phyloP scores from a whole-genome alignment of 92 coral and sea anemone species.

The Palythoa caribaeorum region DNA sequence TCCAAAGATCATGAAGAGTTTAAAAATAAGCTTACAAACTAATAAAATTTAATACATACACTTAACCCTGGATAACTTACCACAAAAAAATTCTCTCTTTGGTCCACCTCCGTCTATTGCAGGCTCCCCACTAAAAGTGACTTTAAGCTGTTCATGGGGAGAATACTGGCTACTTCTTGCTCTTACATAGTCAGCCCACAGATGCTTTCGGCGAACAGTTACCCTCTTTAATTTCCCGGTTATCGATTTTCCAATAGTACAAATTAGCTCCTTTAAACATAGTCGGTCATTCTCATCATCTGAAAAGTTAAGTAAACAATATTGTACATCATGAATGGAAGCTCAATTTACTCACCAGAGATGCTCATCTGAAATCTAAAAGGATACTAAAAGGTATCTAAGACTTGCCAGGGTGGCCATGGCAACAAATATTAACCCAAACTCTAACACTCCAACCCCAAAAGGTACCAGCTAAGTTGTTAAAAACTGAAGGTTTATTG shows the following conservation, averaged over 20 bases:
- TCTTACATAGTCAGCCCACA: slow-evolving; percentile 66
- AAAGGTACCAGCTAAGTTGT: slow-evolving; percentile 19
- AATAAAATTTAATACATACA: not conserved
- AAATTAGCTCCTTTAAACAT: slow-evolving; percentile 35
- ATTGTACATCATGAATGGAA: slow-evolving; percentile 8
- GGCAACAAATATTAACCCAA: slow-evolving; percentile 19
- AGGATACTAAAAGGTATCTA: slow-evolving; percentile 14
- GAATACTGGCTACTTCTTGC: slow-evolving; percentile 48
- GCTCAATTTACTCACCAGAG: slow-evolving; percentile 7
- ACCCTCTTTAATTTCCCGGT: slow-evolving; percentile 41
- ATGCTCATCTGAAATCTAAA: slow-evolving; percentile 17
- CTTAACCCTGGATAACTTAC: slow-evolving; percentile 21
- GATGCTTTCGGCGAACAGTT: slow-evolving; percentile 59
- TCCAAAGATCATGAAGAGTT: slow-evolving; percentile 6
- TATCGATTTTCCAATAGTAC: slow-evolving; percentile 6
- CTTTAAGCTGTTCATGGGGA: slow-evolving; percentile 49
- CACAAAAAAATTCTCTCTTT: slow-evolving; percentile 61
- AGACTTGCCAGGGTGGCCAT: slow-evolving; percentile 20
- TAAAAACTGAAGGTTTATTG: slow-evolving; percentile 6
- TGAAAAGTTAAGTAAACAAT: slow-evolving; percentile 28
- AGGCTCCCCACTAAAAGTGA: slow-evolving; percentile 68
- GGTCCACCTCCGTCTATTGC: slow-evolving; percentile 67
- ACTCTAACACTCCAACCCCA: slow-evolving; percentile 21
- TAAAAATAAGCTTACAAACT: not conserved
- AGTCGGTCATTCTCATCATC: slow-evolving; percentile 6